Evolutionary conservation across 1,140 invertebrate species (phyloP), one percentile per base, ranked within the genome.

Genomic region (Zaprionus africanus): DNA sequence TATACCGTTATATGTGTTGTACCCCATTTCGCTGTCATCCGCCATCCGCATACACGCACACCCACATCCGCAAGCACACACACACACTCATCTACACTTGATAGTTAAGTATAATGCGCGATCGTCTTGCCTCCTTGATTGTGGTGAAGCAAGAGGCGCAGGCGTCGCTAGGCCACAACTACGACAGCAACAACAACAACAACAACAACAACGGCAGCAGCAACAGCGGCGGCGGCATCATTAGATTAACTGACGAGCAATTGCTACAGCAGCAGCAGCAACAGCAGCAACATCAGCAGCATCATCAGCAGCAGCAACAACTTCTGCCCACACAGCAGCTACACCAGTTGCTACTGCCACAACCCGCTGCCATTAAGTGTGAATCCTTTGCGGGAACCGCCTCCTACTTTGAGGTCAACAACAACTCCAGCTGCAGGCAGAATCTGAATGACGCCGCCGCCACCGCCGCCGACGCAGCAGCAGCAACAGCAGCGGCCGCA

Each of bases 81-180:
- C 64, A 61, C 31, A 53, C 46, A 66, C 46, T 36, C 43, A 58
- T 62, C 22, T 6, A 51, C 46, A 51, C 46, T 19, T 12, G 17
- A 51, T 63, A 61, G 41, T 49, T 57, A 70, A 72, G 51, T 81
- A 92, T 82, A 78, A 92, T 92, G 91, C 91, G 91, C 82, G 92
- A 92, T 92, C 91, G 91, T 76, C 87, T 92, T 78, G 91, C 91
- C 66, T 92, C 91, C 17, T 68, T 92, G 80, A 92, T 92, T 90
- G 86, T 92, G 82, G 91, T 92, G 77, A 92, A 92, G 87, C 87
- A 92, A 90, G 91, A 92, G 71, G 81, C 70, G 69, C 31, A 54
- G 54, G 38, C 76, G 54, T 59, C 64, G 65, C 46, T 59, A 46
- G 57, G 61, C 54, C 61, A 65, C 58, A 58, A 17, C 38, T 51